phyloP scores from a whole-genome alignment of 2,797 vertebrate genomes.

The Lepilemur septentrionalis region DNA sequence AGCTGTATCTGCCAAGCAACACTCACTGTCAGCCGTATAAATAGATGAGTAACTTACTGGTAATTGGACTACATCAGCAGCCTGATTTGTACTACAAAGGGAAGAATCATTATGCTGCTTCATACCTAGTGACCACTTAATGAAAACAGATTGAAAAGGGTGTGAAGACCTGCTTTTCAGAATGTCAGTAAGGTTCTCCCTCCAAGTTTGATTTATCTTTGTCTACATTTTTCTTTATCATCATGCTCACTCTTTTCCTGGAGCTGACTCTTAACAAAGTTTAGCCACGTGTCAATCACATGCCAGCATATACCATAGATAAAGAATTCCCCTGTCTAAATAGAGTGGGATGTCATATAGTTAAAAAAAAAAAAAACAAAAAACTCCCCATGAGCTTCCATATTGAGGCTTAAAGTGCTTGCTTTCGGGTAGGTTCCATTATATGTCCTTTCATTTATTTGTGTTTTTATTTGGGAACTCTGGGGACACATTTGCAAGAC shows the following conservation, averaged over 20 bases:
- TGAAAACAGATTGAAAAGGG: background rate
- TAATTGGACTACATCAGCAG: constrained; percentile 60
- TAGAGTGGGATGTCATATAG: too few relatives aligned
- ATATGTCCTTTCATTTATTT: constrained; percentile 44
- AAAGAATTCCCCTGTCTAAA: constrained; percentile 16
- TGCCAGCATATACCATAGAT: constrained; percentile 19
- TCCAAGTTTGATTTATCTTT: constrained; percentile 5
- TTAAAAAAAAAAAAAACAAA: too few relatives aligned
- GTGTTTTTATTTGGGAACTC: constrained; percentile 20
- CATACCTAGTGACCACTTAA: background rate
- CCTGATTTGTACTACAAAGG: background rate
- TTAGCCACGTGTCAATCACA: background rate
- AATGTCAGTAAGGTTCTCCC: background rate
- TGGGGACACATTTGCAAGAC: constrained; percentile 74
- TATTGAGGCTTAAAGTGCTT: constrained; percentile 56
- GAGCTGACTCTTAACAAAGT: background rate
- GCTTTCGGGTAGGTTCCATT: constrained; percentile 31
- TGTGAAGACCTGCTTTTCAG: constrained; percentile 22
- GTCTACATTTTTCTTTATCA: background rate
- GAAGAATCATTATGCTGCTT: background rate
- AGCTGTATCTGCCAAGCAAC: background rate
- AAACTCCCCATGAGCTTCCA: background rate
- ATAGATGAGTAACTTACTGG: constrained; percentile 56
- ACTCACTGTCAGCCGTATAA: constrained; percentile 59
- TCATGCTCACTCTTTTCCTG: background rate